Base-by-base conservation (phyloP, 2,888 invertebrate species). In the Volucella bombylans region DNA sequence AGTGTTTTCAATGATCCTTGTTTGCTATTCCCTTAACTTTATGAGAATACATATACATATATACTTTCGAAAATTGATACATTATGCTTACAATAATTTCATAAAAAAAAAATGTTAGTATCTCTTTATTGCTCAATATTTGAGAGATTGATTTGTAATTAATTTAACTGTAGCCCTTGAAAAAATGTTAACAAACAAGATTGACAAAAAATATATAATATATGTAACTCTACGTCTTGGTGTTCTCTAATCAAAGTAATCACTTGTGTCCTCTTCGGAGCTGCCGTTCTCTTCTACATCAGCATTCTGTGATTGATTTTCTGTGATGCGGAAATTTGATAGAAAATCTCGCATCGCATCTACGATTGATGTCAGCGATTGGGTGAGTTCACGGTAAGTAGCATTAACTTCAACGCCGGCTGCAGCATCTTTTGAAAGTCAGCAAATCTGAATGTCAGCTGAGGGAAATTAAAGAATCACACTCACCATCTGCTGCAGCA, bases 311-410 rank as follows among this genome's bases (percentile, higher is more conserved):
- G 90, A 93, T 55, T 94, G 93, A 55, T 93, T 92, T 87, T 94
- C 94, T 2, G 93, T 93, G 83, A 93, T 91, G 65, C 94, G 93
- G 76, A 95, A 94, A 89, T 94, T 95, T 77, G 94, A 94, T 49
- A 96, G 91, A 74, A 96, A 92, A 88, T 95, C 95, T 52, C 95
- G 92, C 95, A 96, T 95, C 10, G 95, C 95, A 88, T 95, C 95
- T 87, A 96, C 93, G 76, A 96, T 92, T 0, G 94, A 93, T 8
- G 93, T 94, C 2, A 95, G 93, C 74, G 95, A 95, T 76, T 94
- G 93, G 43, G 94, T 92, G 12, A 95, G 91, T 64, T 90, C 90
- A n/a, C 88, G 87, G 74, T 89, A 89, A 1, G 88, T 91, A 54
- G 90, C 91, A 14, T 89, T 92, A 14, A 90, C 90, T 82, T 91